Evolutionary conservation across 2,888 invertebrate species (phyloP).

Genomic region (Cataglyphis rosenhaueri): DNA sequence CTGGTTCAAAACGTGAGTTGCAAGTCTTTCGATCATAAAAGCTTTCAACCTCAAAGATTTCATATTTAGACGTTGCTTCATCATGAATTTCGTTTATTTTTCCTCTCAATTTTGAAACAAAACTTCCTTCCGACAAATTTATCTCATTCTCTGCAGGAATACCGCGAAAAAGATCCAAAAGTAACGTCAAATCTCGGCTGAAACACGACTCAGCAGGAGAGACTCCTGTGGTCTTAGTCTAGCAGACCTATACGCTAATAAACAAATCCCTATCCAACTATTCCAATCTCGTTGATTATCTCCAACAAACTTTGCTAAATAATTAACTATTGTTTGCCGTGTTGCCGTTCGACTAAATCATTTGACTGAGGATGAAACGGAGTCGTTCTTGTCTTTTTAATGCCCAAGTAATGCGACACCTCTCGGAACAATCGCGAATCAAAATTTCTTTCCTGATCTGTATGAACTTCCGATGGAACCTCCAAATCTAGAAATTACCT

Average conservation of each 20-base stretch:
- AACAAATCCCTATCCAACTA: background rate
- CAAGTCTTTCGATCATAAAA: no score
- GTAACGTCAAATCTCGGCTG: background rate
- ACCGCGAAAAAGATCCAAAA: no score
- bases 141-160: no score
- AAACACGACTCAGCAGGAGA: background rate
- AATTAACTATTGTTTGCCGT: background rate
- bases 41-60: no score
- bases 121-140: no score
- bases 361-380: background rate
- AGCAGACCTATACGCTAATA: background rate
- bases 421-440: background rate
- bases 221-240: background rate
- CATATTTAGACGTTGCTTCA: no score
- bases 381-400: background rate
- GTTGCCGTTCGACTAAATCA: background rate
- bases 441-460: background rate
- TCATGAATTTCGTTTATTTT: no score
- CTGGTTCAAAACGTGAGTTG: no score
- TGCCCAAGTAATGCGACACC: background rate
- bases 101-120: no score
- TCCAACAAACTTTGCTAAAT: background rate
- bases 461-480: background rate
- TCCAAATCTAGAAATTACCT: background rate
- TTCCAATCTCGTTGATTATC: no score